Conservation (phyloP, 1,140 invertebrate species). For the Nasonia longicornis region DNA sequence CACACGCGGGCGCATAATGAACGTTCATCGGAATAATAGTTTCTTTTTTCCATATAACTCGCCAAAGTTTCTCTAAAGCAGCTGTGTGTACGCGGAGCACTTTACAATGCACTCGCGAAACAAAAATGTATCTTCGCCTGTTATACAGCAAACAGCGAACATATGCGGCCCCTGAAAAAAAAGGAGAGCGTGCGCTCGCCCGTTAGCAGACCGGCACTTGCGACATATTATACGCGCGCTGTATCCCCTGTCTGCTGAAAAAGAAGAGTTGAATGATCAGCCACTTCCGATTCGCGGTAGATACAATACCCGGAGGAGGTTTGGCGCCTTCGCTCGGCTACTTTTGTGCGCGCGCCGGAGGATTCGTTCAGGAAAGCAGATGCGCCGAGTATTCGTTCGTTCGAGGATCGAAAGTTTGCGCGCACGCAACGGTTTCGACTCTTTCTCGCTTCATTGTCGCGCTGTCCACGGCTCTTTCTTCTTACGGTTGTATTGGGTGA, state of each 20-base stretch:
- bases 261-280: constrained; percentile 44
- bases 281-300: constrained; percentile 34
- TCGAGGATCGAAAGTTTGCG: neutral
- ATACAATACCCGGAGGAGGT: constrained; percentile 21
- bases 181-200: neutral
- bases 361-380: constrained; percentile 27
- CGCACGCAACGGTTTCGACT: neutral
- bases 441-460: neutral
- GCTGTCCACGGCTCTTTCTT: no score
- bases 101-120: neutral
- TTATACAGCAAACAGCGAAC: constrained; percentile 16
- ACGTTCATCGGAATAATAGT: constrained; percentile 18
- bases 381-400: constrained; percentile 13
- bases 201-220: constrained; percentile 25
- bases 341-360: neutral
- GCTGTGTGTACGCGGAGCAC: neutral
- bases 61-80: constrained; percentile 18
- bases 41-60: neutral
- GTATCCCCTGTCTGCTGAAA: neutral
- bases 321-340: constrained; percentile 31
- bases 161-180: constrained; percentile 10
- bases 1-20: constrained; percentile 2
- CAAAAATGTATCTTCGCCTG: neutral
- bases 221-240: constrained; percentile 6
- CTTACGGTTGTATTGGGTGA: no score